These are phyloP conservation scores for Coleophora flavipennella DNA, from an alignment of 2,888 invertebrate species.

Conservation along the genomic window DNA sequence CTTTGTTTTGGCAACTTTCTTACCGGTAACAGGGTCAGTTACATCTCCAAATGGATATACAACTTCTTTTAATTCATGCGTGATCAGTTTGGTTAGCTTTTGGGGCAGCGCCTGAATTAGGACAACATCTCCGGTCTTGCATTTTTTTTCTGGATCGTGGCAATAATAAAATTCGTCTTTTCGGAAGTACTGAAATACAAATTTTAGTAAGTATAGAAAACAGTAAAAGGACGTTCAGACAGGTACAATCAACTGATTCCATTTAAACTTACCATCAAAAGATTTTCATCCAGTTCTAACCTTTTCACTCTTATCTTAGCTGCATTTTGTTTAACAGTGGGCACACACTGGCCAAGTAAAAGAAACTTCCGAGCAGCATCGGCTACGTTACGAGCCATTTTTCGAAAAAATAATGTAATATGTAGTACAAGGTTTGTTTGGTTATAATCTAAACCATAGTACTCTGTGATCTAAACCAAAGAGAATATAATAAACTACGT, in stretches of 20 bases:
- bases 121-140: slow-evolving; percentile 88
- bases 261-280: slow-evolving; percentile 78
- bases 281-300: slow-evolving; percentile 81
- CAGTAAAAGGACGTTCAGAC: neutral
- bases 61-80: slow-evolving; percentile 84
- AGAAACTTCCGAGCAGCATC: slow-evolving; percentile 67
- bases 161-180: slow-evolving; percentile 82
- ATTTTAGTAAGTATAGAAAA: neutral
- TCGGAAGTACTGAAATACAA: slow-evolving; percentile 79
- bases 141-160: slow-evolving; percentile 82
- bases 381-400: slow-evolving; percentile 52
- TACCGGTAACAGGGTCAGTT: slow-evolving; percentile 88
- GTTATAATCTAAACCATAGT: too few relatives aligned
- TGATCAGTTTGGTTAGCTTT: slow-evolving; percentile 82
- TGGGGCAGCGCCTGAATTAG: slow-evolving; percentile 81
- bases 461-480: too few relatives aligned
- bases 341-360: slow-evolving; percentile 84
- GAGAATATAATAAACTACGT: too few relatives aligned
- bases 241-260: too few relatives aligned
- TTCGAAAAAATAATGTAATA: neutral
- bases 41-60: slow-evolving; percentile 88
- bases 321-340: slow-evolving; percentile 83
- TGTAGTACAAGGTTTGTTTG: too few relatives aligned
- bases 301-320: slow-evolving; percentile 83
- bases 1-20: slow-evolving; percentile 79